Conservation (phyloP, 2,113 vertebrate genomes). For the Percopsis transmontana region DNA sequence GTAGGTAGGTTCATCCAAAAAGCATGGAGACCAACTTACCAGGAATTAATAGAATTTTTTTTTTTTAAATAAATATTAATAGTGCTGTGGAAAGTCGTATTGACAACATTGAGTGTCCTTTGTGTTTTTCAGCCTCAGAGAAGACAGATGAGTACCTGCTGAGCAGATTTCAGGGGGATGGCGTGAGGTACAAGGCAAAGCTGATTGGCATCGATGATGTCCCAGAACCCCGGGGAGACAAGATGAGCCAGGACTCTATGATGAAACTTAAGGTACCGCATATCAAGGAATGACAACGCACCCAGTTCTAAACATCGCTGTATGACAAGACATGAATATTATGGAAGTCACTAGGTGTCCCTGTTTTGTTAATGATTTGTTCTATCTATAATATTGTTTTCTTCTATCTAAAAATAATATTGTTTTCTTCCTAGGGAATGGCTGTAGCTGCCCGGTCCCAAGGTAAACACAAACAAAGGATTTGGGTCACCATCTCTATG, state of each 20-base stretch:
- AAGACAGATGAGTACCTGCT: constrained; percentile 93
- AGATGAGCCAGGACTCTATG: constrained; percentile 99
- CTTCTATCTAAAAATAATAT: background rate
- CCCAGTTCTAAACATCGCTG: background rate
- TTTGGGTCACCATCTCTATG: constrained; percentile 93
- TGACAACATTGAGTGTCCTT: no score
- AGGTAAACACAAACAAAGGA: constrained; percentile 95
- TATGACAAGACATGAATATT: background rate
- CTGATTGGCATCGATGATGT: constrained; percentile 94
- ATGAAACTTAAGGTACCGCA: constrained; percentile 94
- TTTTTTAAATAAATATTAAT: no score
- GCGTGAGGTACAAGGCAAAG: constrained; percentile 94
- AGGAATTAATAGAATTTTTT: no score
- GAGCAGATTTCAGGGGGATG: constrained; percentile 92
- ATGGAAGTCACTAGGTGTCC: background rate
- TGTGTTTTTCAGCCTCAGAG: constrained; percentile 85
- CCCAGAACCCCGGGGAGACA: constrained; percentile 90
- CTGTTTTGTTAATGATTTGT: no score
- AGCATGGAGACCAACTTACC: no score
- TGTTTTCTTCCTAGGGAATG: constrained; percentile 83
- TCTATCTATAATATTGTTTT: no score
- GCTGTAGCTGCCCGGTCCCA: constrained; percentile 93
- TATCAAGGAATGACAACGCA: background rate
- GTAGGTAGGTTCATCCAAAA: no score
- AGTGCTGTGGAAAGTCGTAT: no score